Evolutionary conservation across 2,797 vertebrate species (phyloP).

Genomic region (Artibeus lituratus): DNA sequence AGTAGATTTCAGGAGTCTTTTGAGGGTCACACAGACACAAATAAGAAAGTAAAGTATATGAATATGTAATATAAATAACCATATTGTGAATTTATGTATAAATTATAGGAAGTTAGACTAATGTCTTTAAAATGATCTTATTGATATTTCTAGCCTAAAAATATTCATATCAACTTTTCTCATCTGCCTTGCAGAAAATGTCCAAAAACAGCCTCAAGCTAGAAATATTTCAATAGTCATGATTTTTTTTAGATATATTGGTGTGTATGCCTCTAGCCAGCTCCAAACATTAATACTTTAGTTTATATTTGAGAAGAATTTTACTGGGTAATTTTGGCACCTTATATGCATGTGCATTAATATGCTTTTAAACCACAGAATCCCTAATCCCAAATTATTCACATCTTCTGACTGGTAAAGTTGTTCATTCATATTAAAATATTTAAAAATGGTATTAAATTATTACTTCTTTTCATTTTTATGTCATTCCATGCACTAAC

Average conservation of each 20-base stretch:
- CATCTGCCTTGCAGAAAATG: conserved; percentile 46
- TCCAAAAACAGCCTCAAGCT: conserved; percentile 1
- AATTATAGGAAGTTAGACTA: conserved; percentile 40
- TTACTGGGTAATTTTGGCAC: background rate
- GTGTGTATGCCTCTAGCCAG: background rate
- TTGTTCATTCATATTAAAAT: conserved; percentile 40
- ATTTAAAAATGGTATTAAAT: conserved; percentile 7
- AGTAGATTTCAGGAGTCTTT: background rate
- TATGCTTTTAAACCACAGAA: background rate
- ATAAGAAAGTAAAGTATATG: background rate
- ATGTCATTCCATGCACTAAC: background rate
- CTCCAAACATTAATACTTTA: conserved; percentile 11
- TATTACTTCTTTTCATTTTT: background rate
- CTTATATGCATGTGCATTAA: background rate
- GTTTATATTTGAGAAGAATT: background rate
- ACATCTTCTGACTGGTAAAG: background rate
- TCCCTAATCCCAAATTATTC: background rate
- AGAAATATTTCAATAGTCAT: background rate
- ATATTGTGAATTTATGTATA: conserved; percentile 60
- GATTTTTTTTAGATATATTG: background rate
- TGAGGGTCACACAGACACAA: background rate
- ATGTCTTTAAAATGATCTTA: conserved; percentile 60
- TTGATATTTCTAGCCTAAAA: conserved; percentile 30
- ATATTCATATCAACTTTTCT: conserved; percentile 10
- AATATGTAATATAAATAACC: conserved; percentile 48